These are phyloP conservation scores for Lumbricus terrestris DNA, from an alignment of 2,888 invertebrate genomes.

Conservation along the genomic window DNA sequence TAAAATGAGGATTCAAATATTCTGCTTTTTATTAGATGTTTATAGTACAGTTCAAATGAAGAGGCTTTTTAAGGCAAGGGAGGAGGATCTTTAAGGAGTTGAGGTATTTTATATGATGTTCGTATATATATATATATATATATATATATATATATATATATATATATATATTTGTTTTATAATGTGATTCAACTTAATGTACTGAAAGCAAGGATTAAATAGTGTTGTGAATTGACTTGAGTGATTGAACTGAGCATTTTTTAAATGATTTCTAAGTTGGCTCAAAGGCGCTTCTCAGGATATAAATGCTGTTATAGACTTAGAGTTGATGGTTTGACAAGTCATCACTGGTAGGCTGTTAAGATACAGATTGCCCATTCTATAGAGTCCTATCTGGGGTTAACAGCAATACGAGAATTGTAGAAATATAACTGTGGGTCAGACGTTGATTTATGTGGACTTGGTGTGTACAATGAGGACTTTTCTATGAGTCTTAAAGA, in stretches of 20 bases:
- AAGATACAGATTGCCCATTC: background rate
- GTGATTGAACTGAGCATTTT: background rate
- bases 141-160: too few relatives aligned
- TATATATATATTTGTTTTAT: too few relatives aligned
- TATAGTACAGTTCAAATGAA: too few relatives aligned
- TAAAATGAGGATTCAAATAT: background rate
- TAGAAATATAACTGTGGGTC: too few relatives aligned
- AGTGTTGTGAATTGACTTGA: background rate
- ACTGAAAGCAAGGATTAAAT: background rate
- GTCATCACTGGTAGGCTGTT: background rate
- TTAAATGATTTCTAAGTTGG: background rate
- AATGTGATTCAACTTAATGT: background rate
- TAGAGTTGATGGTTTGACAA: background rate
- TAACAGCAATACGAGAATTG: too few relatives aligned
- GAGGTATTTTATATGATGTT: too few relatives aligned
- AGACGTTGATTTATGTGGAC: too few relatives aligned
- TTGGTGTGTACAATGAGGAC: too few relatives aligned
- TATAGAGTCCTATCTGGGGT: background rate
- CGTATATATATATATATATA: too few relatives aligned
- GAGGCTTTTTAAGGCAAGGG: too few relatives aligned
- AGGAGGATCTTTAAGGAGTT: too few relatives aligned
- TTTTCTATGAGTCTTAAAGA: too few relatives aligned
- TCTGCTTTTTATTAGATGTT: background rate
- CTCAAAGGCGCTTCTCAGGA: background rate
- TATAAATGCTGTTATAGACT: background rate